Evolutionary conservation across 2,888 invertebrate genomes (phyloP), one percentile per base, ranked within the genome.

Genomic region (Neria commutata): DNA sequence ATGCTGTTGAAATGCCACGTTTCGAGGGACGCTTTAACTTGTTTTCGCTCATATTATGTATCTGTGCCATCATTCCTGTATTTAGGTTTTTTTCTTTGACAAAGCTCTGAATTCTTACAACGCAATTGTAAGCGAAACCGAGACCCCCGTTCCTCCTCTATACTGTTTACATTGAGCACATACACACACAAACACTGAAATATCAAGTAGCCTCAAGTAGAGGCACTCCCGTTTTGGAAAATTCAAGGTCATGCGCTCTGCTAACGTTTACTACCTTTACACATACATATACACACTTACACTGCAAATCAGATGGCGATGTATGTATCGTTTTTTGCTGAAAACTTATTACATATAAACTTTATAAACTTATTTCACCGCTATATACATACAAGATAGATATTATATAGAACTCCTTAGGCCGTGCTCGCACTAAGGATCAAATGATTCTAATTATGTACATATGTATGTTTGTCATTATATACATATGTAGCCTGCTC

Each of bases 241-340:
- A 59, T 65, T 67, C 67, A 67, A 67, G 67, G 67, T 65, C 67
- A 67, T 63, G 67, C 67, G 65, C 65, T 54, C 54, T 66, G 58
- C 56, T 56, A 40, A 33, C 17, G 49, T 46, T n/a, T 24, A 37
- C 37, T 10, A 1, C 29, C 19, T 16, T 29, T 45, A 54, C 1
- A 46, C 46, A 45, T 21, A 46, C 10, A 19, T 33, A 29, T 19
- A 25, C 25, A 19, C 19, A 1, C 3, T 21, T 19, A n/a, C 19
- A 21, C 14, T 11, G 10, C 33, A 8, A 19, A 16, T 29, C 33
- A 24, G 10, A 47, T 19, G n/a, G 29, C 11, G 6, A 6, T 29
- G 29, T 29, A 11, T 11, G 29, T 6, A 29, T 29, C 11, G 29
- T 11, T 8, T 29, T 11, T 6, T 29, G 29, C 29, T 29, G n/a